Percentiles rank a stretch among this genome's conserved stretches.
Evolutionary conservation across 37 sponge, comb jelly and placozoan species (phyloP).

Genomic region (Oscarella lobularis): DNA sequence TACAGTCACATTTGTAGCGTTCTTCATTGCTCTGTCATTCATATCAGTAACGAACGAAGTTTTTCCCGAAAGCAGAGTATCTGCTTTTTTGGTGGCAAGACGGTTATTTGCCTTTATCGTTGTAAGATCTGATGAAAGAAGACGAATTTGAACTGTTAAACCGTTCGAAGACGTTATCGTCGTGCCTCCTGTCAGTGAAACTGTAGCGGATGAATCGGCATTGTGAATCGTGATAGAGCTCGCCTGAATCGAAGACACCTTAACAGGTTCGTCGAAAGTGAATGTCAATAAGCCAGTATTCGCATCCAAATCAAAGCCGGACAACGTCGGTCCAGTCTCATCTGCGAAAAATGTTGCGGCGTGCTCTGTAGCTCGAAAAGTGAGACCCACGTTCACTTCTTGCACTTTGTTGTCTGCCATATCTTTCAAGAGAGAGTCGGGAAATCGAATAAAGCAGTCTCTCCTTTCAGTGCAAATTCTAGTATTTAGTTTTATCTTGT

Average conservation of each 20-base stretch:
- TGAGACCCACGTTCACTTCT: constrained; percentile 16
- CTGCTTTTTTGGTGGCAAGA: neutral
- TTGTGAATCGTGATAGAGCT: neutral
- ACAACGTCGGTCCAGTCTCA: constrained; percentile 38
- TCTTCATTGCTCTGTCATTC: neutral
- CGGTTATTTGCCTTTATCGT: neutral
- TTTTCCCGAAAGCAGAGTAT: neutral
- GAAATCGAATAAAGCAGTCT: constrained; percentile 62
- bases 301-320: constrained; percentile 45
- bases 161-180: neutral
- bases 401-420: constrained; percentile 53
- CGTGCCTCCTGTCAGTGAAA: neutral
- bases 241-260: constrained; percentile 12
- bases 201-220: neutral
- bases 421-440: constrained; percentile 52
- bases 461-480: constrained; percentile 21
- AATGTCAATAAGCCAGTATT: constrained; percentile 40
- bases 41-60: neutral
- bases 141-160: neutral
- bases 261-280: constrained; percentile 55
- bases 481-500: constrained; percentile 30
- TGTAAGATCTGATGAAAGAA: neutral
- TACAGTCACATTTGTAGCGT: neutral
- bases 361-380: constrained; percentile 8
- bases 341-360: constrained; percentile 29